These are phyloP conservation scores for Eudyptes chrysolophus DNA, from an alignment of 2,113 vertebrate genomes.

Conservation along the genomic window DNA sequence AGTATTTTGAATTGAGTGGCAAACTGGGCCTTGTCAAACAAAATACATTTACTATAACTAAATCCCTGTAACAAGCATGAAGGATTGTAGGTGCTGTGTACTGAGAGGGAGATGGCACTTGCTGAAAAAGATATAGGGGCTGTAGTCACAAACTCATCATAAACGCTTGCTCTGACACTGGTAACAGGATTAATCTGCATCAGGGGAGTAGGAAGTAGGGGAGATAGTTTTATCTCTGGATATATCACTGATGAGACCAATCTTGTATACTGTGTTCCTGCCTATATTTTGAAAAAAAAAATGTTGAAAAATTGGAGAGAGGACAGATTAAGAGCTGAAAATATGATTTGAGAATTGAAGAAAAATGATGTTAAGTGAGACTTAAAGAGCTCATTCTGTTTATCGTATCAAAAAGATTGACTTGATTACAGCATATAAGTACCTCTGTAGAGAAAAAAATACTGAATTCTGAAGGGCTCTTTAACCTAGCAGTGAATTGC, in stretches of 20 bases:
- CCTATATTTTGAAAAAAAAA: neutral
- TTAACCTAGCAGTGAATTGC: neutral
- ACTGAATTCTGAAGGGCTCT: conserved; percentile 33
- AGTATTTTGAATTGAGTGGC: neutral
- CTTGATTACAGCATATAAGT: conserved; percentile 39
- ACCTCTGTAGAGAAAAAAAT: neutral
- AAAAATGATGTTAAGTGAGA: conserved; percentile 38
- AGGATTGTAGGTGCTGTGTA: neutral
- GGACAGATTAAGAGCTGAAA: conserved; percentile 16
- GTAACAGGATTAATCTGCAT: neutral
- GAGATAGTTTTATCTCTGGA: neutral
- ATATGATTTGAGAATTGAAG: conserved; percentile 19
- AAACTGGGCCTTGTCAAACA: neutral
- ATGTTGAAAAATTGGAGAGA: neutral
- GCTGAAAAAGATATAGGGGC: neutral
- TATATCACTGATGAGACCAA: neutral
- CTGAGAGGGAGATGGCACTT: neutral
- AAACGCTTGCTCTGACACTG: neutral
- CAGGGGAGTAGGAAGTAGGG: neutral
- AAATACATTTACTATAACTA: neutral
- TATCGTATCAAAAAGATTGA: conserved; percentile 39
- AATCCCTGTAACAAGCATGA: neutral
- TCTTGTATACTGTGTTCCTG: neutral
- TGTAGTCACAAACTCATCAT: neutral
- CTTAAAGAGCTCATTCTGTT: conserved; percentile 49